Percentiles rank a stretch among this genome's conserved stretches.
Conservation (phyloP, 2,888 invertebrate species). For the Camponotus fellah region DNA sequence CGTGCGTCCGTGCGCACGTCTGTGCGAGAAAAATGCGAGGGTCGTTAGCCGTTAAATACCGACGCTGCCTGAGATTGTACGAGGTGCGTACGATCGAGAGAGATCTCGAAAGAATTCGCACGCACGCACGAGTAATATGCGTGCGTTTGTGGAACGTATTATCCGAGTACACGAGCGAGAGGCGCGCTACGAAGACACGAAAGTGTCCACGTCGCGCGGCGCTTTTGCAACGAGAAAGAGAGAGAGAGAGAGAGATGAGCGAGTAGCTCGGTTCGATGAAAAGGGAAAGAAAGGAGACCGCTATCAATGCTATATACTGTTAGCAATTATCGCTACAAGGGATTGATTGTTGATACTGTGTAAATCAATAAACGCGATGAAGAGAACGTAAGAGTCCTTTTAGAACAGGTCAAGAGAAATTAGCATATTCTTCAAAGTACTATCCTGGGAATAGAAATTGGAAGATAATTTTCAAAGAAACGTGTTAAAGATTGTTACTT, state of each 20-base stretch:
- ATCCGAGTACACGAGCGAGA: constrained; percentile 66
- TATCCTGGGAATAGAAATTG: neutral
- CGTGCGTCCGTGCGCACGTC: constrained; percentile 13
- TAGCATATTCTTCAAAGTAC: neutral
- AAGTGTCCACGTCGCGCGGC: constrained; percentile 41
- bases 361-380: constrained; percentile 73
- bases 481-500: neutral
- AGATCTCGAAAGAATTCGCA: constrained; percentile 42
- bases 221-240: constrained; percentile 52
- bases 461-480: neutral
- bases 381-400: neutral
- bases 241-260: constrained; percentile 50
- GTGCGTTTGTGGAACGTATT: constrained; percentile 70
- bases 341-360: constrained; percentile 74
- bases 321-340: constrained; percentile 77
- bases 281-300: neutral
- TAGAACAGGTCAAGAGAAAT: neutral
- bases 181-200: constrained; percentile 60
- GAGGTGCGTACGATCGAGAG: constrained; percentile 55
- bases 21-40: constrained; percentile 35
- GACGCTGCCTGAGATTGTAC: constrained; percentile 55
- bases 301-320: constrained; percentile 67
- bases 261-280: constrained; percentile 64
- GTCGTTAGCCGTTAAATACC: constrained; percentile 54
- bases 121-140: constrained; percentile 52